Evolutionary conservation across 2,797 vertebrate species (phyloP), one percentile per base, ranked within the genome.

Genomic region (Glyptemys insculpta): DNA sequence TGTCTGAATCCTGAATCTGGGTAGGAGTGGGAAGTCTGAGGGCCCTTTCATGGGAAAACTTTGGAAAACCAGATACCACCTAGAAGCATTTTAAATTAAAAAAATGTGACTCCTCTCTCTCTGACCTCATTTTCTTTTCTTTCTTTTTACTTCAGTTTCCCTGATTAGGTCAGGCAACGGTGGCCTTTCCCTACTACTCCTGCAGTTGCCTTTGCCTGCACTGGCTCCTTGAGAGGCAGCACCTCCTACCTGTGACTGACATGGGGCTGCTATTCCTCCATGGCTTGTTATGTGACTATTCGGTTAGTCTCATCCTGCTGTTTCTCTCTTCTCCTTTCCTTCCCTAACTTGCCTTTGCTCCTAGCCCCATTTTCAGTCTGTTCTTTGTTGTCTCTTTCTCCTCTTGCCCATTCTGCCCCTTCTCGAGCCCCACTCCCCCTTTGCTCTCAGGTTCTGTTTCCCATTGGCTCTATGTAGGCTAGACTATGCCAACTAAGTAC

Each of bases 1-100:
- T 57, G 90, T 94, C 90, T 53, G 84, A 92, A 93, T 96, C 81
- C 95, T 91, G 95, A 95, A 94, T 88, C 85, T 88, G 88, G 92
- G 85, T 29, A 91, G 89, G 53, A 97, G 83, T 57, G 93, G 94
- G 86, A 78, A 94, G 85, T 52, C 85, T 89, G 86, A 93, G 81
- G 91, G 87, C 57, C 57, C 88, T 93, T 95, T n/a, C 76, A 85
- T 50, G 84, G 68, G 76, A 91, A 91, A 88, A n/a, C 49, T 56
- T 31, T 37, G 52, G 52, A 53, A 53, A 90, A 31, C 25, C 50
- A 52, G 16, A 81, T 34, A 27, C 74, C 44, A 47, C 41, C 27
- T 29, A 16, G 74, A 76, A 29, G 72, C 23, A 56, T 25, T 87
- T 88, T 41, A 83, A 92, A 56, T 74, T 41, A 83, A 86, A 87